A percentile compares a stretch with the other conserved stretches of the same genome.
phyloP scores from a whole-genome alignment of 2,797 vertebrate genomes.

The Bufotes viridis region DNA sequence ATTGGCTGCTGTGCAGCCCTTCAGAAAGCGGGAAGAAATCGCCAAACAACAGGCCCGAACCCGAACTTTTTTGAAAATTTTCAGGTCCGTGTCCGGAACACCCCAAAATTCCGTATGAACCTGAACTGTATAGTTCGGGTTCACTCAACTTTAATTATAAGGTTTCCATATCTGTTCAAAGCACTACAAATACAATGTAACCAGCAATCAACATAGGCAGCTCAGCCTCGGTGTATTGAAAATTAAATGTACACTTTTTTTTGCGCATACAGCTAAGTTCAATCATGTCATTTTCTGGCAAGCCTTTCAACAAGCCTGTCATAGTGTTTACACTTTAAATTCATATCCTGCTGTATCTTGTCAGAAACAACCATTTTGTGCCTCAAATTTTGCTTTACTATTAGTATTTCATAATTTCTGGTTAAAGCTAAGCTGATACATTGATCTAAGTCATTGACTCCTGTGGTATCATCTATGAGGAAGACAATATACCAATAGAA shows the following conservation, averaged over 20 bases:
- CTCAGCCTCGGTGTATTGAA: neutral
- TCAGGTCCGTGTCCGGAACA: too few relatives aligned
- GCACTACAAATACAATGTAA: neutral
- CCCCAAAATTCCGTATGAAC: too few relatives aligned
- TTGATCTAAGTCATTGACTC: neutral
- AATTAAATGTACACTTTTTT: conserved; percentile 22
- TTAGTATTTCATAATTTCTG: neutral
- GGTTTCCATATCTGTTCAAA: neutral
- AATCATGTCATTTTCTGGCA: conserved; percentile 55
- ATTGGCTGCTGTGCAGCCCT: too few relatives aligned
- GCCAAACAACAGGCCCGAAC: too few relatives aligned
- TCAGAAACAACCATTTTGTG: conserved; percentile 18
- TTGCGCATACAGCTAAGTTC: conserved; percentile 35
- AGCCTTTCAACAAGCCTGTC: conserved; percentile 40
- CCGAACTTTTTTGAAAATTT: too few relatives aligned
- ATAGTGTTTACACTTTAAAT: conserved; percentile 55
- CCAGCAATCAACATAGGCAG: neutral
- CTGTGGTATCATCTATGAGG: neutral
- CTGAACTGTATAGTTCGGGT: too few relatives aligned
- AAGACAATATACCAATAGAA: neutral
- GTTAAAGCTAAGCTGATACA: neutral
- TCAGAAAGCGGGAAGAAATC: too few relatives aligned
- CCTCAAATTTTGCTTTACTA: neutral
- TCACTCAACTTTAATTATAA: neutral
- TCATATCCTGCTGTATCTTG: conserved; percentile 46